Evolutionary conservation across 2,797 vertebrate genomes (phyloP).

Genomic region (Synanceia verrucosa): DNA sequence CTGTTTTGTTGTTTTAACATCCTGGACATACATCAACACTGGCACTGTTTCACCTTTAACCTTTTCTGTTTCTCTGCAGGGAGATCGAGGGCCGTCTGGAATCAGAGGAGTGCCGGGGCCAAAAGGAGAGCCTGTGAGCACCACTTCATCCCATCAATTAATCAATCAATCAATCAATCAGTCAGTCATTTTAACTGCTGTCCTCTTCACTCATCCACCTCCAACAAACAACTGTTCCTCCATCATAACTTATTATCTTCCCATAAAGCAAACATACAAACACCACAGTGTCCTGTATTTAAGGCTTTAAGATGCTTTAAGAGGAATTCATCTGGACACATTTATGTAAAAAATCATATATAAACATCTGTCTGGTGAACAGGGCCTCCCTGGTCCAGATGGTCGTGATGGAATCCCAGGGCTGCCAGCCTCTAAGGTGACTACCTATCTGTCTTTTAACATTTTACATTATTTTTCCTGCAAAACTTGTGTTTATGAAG

Average conservation of each 20-base stretch:
- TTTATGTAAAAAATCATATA: no score
- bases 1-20: no score
- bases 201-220: neutral
- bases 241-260: neutral
- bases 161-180: neutral
- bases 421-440: conserved; percentile 91
- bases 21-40: neutral
- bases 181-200: no score
- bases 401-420: conserved; percentile 94
- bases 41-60: neutral
- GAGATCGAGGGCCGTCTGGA: conserved; percentile 85
- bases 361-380: neutral
- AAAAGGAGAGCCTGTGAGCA: conserved; percentile 90
- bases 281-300: no score
- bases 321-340: no score
- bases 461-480: neutral
- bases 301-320: no score
- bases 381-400: conserved; percentile 92
- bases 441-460: neutral
- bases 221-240: neutral
- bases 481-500: no score
- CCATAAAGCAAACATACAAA: neutral
- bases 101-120: conserved; percentile 90
- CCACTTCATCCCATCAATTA: neutral
- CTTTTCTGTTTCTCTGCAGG: conserved; percentile 72